Evolutionary conservation across 1,140 invertebrate species (phyloP).

Genomic region (Drosophila ambigua): DNA sequence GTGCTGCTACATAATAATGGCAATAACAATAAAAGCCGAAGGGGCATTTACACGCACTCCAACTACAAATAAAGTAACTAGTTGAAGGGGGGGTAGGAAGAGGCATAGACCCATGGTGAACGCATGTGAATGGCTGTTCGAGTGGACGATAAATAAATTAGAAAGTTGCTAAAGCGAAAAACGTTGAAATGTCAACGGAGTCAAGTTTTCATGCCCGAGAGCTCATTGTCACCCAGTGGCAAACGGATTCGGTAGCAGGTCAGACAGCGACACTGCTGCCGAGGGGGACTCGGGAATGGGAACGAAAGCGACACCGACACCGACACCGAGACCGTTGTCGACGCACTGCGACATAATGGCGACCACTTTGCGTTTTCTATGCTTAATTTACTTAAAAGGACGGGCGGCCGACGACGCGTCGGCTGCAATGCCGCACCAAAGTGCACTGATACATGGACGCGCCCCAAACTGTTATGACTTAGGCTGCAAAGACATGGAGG

Average conservation of each 20-base stretch:
- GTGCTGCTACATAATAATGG: constrained; percentile 29
- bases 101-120: too few species aligned
- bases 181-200: constrained; percentile 55
- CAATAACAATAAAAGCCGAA: constrained; percentile 56
- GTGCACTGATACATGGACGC: constrained; percentile 48
- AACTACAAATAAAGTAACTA: constrained; percentile 59
- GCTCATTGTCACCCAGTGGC: constrained; percentile 29
- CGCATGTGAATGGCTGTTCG: constrained; percentile 2
- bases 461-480: constrained; percentile 40
- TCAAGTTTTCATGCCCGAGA: constrained; percentile 26
- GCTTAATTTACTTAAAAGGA: constrained; percentile 83
- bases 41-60: constrained; percentile 71
- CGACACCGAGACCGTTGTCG: constrained; percentile 17
- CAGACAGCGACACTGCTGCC: constrained; percentile 14
- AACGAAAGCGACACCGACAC: constrained; percentile 11
- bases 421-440: constrained; percentile 36
- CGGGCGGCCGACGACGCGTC: neutral
- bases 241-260: too few species aligned
- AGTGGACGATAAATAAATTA: constrained; percentile 79
- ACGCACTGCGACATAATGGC: constrained; percentile 82
- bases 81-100: constrained; percentile 4
- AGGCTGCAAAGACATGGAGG: constrained; percentile 19
- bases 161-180: constrained; percentile 73
- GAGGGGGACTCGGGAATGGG: neutral
- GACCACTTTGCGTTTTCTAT: constrained; percentile 82